phyloP scores from a whole-genome alignment of 2,797 vertebrate species.

The Antennarius maculatus region DNA sequence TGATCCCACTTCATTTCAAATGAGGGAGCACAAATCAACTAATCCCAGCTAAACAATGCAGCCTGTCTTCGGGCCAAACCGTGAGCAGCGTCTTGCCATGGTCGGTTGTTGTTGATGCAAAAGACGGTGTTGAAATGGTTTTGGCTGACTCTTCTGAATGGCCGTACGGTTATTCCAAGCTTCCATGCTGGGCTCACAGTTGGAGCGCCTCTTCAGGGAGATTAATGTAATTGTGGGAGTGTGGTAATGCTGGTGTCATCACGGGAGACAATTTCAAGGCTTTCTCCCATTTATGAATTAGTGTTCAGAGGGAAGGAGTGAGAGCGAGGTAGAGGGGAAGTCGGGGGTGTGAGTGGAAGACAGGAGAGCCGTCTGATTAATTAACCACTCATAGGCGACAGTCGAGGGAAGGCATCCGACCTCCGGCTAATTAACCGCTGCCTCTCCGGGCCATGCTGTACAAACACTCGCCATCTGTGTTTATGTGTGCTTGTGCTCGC shows the following conservation, averaged over 20 bases:
- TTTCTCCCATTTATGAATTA: slow-evolving; percentile 27
- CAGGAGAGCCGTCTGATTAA: slow-evolving; percentile 73
- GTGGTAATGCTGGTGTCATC: slow-evolving; percentile 10
- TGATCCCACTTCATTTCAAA: slow-evolving; percentile 36
- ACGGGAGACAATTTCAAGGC: slow-evolving; percentile 29
- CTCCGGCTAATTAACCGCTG: slow-evolving; percentile 76
- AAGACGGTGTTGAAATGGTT: not conserved
- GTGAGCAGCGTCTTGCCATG: not conserved
- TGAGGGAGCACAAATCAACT: slow-evolving; percentile 8
- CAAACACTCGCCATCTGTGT: slow-evolving; percentile 36
- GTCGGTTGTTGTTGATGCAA: slow-evolving; percentile 6
- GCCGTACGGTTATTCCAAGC: not conserved
- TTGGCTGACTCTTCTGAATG: not conserved
- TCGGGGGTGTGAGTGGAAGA: slow-evolving; percentile 24
- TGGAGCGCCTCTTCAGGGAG: not conserved
- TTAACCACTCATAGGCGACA: slow-evolving; percentile 71
- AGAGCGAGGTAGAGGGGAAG: too few relatives aligned
- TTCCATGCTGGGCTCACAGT: not conserved
- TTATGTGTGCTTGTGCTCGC: slow-evolving; percentile 28
- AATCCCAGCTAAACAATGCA: slow-evolving; percentile 22
- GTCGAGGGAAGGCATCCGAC: slow-evolving; percentile 68
- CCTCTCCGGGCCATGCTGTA: slow-evolving; percentile 44
- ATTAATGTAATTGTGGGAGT: not conserved
- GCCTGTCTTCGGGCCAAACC: slow-evolving; percentile 11
- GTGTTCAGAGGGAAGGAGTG: not conserved